Evolutionary conservation across 92 coral and sea anemone species (phyloP), one percentile per base, ranked within the genome.

Genomic region (Phenganax subtilis): DNA sequence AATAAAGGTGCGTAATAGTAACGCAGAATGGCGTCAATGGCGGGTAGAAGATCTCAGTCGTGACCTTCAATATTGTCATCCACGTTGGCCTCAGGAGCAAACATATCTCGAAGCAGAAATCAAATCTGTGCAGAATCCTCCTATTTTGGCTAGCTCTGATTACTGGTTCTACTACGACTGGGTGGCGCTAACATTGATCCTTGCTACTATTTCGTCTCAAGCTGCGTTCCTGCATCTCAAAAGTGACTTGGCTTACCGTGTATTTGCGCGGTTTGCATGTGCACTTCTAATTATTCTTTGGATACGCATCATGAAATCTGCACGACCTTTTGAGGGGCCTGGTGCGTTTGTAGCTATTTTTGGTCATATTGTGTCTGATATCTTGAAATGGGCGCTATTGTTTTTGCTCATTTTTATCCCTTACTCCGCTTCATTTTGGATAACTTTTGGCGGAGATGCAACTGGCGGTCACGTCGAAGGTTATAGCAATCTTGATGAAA

Each of bases 391-490:
- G 85, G 90, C 84, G 1, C 89, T 92, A 69, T 88, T 94, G 54
- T 94, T 88, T 64, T 85, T 92, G 51, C 85, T 88, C 28, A 86
- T 94, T 59, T 94, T 92, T 84, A 92, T 94, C 68, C 97, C 98
- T 6, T 94, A 94, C 84, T 90, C 98, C 27, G 98, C 96, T 61
- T 94, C 98, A 74, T 94, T 94, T 84, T 94, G 98, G 98, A 94
- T 94, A 92, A 89, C 93, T 47, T 94, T 94, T 63, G 90, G 96
- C 9, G 83, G 83, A 16, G 74, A 79, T 61, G 73, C 83, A 14
- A 84, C 77, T 51, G 68, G 89, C 51, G 90, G 88, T 61, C 76
- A 85, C 47, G 86, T 94, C 37, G 81, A 88, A 56, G 98, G 98
- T 0, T 94, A 94, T 72, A 81, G 91, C 11, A 71, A 80, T 7